A percentile compares a stretch with the other conserved stretches of the same genome.
These are phyloP conservation scores for Reinhardtius hippoglossoides DNA, from an alignment of 2,113 vertebrate species.

Conservation along the genomic window DNA sequence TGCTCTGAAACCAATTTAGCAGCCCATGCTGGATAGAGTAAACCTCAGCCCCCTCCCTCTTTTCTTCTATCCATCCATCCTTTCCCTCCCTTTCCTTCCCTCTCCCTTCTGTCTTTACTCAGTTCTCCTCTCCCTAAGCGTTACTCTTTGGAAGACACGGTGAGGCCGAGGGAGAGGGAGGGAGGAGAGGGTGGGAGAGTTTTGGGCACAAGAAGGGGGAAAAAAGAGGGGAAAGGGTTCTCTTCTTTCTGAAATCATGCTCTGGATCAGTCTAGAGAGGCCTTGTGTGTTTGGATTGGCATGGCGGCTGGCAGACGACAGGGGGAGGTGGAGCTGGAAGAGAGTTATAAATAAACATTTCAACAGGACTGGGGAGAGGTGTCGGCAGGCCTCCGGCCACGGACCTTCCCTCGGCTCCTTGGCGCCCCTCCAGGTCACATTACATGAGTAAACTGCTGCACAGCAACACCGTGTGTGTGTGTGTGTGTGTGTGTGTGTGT, in stretches of 20 bases:
- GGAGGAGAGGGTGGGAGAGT: constrained; percentile 63
- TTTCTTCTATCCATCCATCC: constrained; percentile 67
- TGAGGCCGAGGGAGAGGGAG: constrained; percentile 52
- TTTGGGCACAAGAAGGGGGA: constrained; percentile 60
- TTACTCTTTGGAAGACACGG: constrained; percentile 66
- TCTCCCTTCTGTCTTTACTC: constrained; percentile 52
- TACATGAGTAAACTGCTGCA: constrained; percentile 82
- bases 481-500: constrained; percentile 60
- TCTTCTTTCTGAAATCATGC: constrained; percentile 86
- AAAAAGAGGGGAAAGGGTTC: constrained; percentile 69
- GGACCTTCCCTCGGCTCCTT: constrained; percentile 76
- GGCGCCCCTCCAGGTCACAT: constrained; percentile 86
- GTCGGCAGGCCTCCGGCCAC: constrained; percentile 78
- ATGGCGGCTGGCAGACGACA: constrained; percentile 84
- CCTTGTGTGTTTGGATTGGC: constrained; percentile 88
- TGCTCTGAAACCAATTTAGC: constrained; percentile 90
- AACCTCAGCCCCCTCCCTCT: constrained; percentile 74
- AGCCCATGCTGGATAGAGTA: constrained; percentile 86
- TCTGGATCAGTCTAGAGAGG: constrained; percentile 84
- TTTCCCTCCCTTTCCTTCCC: constrained; percentile 45
- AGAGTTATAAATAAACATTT: constrained; percentile 88
- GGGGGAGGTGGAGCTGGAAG: constrained; percentile 79
- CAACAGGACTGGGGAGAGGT: constrained; percentile 86
- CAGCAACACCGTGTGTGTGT: constrained; percentile 48
- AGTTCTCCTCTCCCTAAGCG: constrained; percentile 55